A percentile compares a stretch with the other conserved stretches of the same genome.
These are phyloP conservation scores for Phoebastria nigripes DNA, from an alignment of 2,797 vertebrate species.

Conservation along the genomic window DNA sequence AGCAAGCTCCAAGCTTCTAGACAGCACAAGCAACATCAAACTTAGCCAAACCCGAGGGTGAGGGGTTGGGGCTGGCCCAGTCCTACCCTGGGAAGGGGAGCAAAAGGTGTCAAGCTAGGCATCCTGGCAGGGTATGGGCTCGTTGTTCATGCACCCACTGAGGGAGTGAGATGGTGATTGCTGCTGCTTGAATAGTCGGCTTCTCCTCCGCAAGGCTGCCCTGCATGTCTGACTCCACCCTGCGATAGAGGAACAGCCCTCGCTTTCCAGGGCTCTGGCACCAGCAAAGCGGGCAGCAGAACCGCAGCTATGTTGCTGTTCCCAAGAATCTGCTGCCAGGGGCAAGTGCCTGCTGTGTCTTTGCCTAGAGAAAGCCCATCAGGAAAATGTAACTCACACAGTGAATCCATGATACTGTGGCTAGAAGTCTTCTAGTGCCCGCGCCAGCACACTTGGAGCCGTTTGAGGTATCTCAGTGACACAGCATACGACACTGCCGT, in stretches of 20 bases:
- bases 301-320: background rate
- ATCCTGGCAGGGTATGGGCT: background rate
- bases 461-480: background rate
- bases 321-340: background rate
- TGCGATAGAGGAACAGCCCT: background rate
- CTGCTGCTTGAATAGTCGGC: background rate
- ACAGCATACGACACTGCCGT: background rate
- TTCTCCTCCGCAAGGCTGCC: background rate
- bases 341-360: background rate
- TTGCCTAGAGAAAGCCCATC: background rate
- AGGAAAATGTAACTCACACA: background rate
- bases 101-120: background rate
- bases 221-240: background rate
- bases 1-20: background rate
- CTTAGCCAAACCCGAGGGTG: rapidly evolving
- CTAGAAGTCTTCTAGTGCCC: background rate
- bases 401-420: background rate
- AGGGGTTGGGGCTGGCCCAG: background rate
- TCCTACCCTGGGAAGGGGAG: background rate
- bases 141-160: rapidly evolving
- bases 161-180: background rate
- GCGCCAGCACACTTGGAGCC: background rate
- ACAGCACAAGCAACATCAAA: background rate
- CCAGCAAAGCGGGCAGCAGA: background rate
- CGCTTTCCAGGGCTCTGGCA: background rate